These are phyloP conservation scores for Dorcus parallelipipedus DNA, from an alignment of 2,888 invertebrate species.

Conservation along the genomic window DNA sequence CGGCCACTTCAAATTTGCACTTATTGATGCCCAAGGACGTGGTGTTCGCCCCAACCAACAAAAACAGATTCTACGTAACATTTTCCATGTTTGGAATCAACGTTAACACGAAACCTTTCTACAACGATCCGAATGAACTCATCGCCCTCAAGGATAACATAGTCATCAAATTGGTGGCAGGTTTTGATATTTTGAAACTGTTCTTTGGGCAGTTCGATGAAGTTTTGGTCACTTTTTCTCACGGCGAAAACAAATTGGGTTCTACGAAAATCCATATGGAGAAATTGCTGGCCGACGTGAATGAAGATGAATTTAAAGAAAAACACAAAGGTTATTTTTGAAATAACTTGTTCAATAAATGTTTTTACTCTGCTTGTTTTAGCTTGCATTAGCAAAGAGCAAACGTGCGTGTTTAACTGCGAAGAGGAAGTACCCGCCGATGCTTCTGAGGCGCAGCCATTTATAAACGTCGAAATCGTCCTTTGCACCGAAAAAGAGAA, in stretches of 20 bases:
- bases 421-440: background rate
- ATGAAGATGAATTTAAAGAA: conserved; percentile 12
- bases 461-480: conserved; percentile 31
- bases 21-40: conserved; percentile 46
- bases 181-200: conserved; percentile 31
- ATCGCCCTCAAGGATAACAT: conserved; percentile 43
- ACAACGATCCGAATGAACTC: conserved; percentile 36
- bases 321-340: conserved; percentile 6
- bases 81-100: conserved; percentile 42
- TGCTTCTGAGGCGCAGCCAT: conserved; percentile 32
- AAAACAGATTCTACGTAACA: conserved; percentile 36
- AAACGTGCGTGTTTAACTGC: conserved; percentile 33
- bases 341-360: background rate
- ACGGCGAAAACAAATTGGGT: conserved; percentile 38
- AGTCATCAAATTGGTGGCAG: conserved; percentile 37
- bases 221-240: conserved; percentile 37
- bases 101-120: conserved; percentile 43
- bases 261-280: conserved; percentile 33
- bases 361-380: background rate
- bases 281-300: conserved; percentile 21
- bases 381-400: conserved; percentile 17
- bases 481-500: conserved; percentile 16
- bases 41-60: conserved; percentile 37
- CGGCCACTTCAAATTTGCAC: conserved; percentile 57
- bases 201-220: conserved; percentile 36